A percentile compares a stretch with the other conserved stretches of the same genome.
These are phyloP conservation scores for Brachionus calyciflorus DNA, from an alignment of 1,140 invertebrate genomes.

Conservation along the genomic window DNA sequence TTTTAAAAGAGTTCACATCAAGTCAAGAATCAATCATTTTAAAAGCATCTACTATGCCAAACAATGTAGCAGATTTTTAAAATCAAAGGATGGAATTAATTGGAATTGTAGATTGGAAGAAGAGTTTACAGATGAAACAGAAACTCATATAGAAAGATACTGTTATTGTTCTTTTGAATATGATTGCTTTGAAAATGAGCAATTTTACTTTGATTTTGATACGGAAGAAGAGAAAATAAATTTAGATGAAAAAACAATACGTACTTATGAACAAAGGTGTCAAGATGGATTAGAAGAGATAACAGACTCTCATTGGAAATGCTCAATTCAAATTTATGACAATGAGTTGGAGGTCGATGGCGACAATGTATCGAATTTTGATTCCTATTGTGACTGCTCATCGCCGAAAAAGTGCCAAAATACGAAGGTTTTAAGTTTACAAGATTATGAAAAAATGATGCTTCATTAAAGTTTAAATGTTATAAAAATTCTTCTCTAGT, in stretches of 20 bases:
- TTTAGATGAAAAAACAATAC: not conserved
- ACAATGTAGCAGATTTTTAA: not conserved
- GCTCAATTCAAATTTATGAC: slow-evolving; percentile 4
- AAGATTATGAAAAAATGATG: no score
- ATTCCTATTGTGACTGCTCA: slow-evolving; percentile 26
- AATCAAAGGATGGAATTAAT: not conserved
- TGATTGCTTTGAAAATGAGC: slow-evolving; percentile 18
- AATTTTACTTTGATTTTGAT: slow-evolving; percentile 33
- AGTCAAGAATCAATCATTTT: not conserved
- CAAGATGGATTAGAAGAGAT: not conserved
- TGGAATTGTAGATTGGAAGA: slow-evolving; percentile 1
- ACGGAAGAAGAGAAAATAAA: not conserved
- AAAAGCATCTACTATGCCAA: not conserved
- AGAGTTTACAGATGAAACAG: not conserved
- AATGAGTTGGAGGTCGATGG: not conserved
- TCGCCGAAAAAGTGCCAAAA: slow-evolving; percentile 10
- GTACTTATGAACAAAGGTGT: slow-evolving; percentile 5
- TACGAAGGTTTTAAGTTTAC: not conserved
- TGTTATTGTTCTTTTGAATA: slow-evolving; percentile 33
- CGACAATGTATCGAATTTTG: slow-evolving; percentile 15
- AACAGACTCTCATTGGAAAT: not conserved
- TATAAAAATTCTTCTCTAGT: no score
- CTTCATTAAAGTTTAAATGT: no score
- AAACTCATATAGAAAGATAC: not conserved
- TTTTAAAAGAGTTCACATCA: not conserved